Evolutionary conservation across 2,797 vertebrate genomes (phyloP).

Genomic region (Squalus acanthias): DNA sequence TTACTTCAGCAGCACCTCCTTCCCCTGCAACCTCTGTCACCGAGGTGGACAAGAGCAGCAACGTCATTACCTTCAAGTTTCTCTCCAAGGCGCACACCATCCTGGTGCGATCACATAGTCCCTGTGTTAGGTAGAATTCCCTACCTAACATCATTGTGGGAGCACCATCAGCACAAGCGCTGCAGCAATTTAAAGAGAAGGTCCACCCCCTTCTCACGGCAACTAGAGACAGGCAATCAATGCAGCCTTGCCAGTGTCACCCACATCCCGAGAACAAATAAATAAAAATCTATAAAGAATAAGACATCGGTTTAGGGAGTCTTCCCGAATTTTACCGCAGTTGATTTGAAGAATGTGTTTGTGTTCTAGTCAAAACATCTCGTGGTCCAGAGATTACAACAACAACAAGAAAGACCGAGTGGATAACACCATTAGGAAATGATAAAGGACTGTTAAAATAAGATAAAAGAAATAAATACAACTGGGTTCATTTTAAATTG

Average conservation of each 20-base stretch:
- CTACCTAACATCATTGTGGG: no score
- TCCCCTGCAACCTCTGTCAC: no score
- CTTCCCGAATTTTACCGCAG: neutral
- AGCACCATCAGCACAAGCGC: no score
- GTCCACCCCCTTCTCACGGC: neutral
- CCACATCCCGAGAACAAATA: neutral
- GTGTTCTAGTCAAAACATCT: neutral
- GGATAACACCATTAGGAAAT: neutral
- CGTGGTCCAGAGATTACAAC: neutral
- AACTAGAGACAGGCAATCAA: neutral
- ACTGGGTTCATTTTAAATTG: neutral
- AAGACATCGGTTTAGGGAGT: neutral
- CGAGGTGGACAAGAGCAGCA: no score
- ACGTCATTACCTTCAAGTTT: no score
- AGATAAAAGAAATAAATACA: conserved; percentile 13
- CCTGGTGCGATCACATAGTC: no score
- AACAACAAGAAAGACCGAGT: neutral
- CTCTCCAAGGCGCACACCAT: no score
- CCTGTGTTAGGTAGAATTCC: no score
- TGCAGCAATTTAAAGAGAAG: neutral
- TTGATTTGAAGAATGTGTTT: neutral
- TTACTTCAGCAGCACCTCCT: no score
- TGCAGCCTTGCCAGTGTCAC: neutral
- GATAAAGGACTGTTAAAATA: neutral
- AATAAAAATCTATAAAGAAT: neutral